Evolutionary conservation across 2,797 vertebrate genomes (phyloP).

Genomic region (Sciurus carolinensis): DNA sequence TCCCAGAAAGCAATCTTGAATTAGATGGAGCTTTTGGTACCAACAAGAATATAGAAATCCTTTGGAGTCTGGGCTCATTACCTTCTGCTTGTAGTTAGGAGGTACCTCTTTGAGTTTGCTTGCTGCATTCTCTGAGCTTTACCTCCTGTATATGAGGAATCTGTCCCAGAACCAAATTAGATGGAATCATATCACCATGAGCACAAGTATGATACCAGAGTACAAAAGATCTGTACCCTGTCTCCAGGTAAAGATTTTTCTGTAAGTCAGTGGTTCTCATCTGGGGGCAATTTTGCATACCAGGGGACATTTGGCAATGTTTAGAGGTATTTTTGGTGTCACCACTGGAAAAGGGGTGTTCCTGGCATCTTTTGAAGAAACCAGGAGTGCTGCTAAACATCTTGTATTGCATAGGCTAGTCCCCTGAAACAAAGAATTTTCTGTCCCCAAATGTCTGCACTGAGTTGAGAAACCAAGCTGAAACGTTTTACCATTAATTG

Average conservation of each 20-base stretch:
- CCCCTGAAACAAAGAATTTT: background rate
- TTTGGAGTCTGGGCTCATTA: background rate
- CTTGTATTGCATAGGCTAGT: background rate
- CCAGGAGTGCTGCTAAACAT: background rate
- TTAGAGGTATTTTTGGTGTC: slow-evolving; percentile 10
- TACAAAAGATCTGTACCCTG: background rate
- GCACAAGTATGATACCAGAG: background rate
- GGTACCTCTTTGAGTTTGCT: background rate
- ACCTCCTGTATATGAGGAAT: background rate
- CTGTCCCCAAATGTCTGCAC: background rate
- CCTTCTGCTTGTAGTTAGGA: background rate
- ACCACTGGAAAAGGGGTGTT: background rate
- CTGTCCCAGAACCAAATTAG: background rate
- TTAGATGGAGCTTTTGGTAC: background rate
- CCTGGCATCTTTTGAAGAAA: background rate
- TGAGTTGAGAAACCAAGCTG: slow-evolving; percentile 10
- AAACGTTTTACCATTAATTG: background rate
- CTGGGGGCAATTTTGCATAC: background rate
- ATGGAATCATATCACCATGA: background rate
- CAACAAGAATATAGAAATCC: slow-evolving; percentile 34
- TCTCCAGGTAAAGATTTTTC: background rate
- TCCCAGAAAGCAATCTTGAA: background rate
- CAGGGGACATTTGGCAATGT: background rate
- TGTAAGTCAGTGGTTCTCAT: slow-evolving; percentile 32
- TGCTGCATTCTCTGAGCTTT: background rate